phyloP scores from a whole-genome alignment of 2,888 invertebrate species.

The Himalopsyche japonica region DNA sequence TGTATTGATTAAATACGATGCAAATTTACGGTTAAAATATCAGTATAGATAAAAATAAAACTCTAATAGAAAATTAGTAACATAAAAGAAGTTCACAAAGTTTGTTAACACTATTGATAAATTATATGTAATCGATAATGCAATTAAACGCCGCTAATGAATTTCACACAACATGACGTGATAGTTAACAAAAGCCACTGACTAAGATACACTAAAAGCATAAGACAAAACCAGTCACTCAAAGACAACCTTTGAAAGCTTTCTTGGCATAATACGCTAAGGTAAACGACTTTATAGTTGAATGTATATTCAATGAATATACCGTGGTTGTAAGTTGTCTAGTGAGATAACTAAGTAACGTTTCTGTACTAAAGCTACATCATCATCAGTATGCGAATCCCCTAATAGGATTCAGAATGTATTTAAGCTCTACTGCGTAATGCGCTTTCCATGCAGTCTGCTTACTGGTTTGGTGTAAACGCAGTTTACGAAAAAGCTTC shows the following conservation, averaged over 20 bases:
- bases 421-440: not conserved
- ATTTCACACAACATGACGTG: not conserved
- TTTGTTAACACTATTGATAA: no score
- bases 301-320: not conserved
- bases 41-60: no score
- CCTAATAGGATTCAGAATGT: not conserved
- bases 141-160: not conserved
- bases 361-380: not conserved
- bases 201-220: not conserved
- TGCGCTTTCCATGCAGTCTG: not conserved
- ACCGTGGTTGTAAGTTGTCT: not conserved
- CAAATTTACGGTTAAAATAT: no score
- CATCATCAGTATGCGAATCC: not conserved
- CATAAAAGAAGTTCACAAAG: no score
- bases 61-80: no score
- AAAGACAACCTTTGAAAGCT: not conserved
- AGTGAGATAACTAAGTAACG: not conserved
- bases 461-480: not conserved
- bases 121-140: no score
- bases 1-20: no score
- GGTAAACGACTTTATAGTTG: not conserved
- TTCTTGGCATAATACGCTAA: not conserved
- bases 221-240: not conserved
- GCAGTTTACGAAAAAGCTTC: not conserved
- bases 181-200: not conserved